Evolutionary conservation across 2,888 invertebrate species (phyloP), one percentile per base, ranked within the genome.

Genomic region (Acanthococcus lagerstroemiae): DNA sequence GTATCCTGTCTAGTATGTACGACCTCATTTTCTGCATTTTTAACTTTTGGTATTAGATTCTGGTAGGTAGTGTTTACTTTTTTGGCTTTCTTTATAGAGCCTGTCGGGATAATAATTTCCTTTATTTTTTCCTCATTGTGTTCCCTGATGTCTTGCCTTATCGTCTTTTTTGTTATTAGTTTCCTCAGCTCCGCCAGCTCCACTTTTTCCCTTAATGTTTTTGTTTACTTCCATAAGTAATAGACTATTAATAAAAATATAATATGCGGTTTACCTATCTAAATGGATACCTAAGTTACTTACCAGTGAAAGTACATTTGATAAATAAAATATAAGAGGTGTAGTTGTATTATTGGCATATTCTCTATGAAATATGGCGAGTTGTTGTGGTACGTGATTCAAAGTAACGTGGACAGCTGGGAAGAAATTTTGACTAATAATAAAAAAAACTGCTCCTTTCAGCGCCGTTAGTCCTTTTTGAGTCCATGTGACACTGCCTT

Each of bases 361-460:
- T 74, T 94, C 94, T 67, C 94, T 79, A 46, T 87, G 78, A 72
- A 94, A 85, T 48, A 93, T 77, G 0, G 93, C 91, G 69, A 90
- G 83, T 74, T 84, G 83, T 71, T 84, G 83, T 0, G 92, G 92
- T 73, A 93, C 90, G 72, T 89, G 82, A 70, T 89, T 84, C 48
- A 95, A 79, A 1, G 91, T 88, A 0, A 90, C 87, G 75, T 95
- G 95, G 87, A 95, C 89, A 0, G 92, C 91, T 65, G 86, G 85
- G 77, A 94, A 95, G 0, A 92, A 90, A 74, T 92, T 90, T 79
- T 95, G 93, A 0, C 90, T 85, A 48, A 92, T 88, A 76, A 93
- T 82, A 70, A 92, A 84, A 76, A 93, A 94, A 5, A 94, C 77
- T 0, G 88, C 87, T 4, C 94, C 95, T 75, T 93, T 90, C 0